phyloP scores from a whole-genome alignment of 2,888 invertebrate genomes.

The Phytoseiulus persimilis region DNA sequence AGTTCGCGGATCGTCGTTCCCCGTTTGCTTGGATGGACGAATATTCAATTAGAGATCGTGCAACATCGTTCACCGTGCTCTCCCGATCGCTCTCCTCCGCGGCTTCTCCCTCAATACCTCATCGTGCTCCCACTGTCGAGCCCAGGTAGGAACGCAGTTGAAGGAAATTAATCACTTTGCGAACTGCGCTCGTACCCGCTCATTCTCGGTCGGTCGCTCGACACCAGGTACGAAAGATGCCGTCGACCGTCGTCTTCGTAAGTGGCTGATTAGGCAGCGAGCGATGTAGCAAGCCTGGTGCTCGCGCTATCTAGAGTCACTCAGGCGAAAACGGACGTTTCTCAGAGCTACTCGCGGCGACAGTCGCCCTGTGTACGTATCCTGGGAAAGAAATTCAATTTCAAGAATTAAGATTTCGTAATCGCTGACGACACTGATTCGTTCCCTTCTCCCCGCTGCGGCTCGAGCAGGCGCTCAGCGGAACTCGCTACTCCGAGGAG shows the following conservation, averaged over 20 bases:
- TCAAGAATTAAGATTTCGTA: neutral
- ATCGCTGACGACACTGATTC: neutral
- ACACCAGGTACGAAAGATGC: slow-evolving; percentile 5
- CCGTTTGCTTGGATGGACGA: neutral
- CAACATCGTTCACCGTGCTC: neutral
- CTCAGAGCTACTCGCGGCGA: neutral
- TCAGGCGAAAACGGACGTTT: neutral
- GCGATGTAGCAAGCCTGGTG: neutral
- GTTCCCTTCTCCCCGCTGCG: neutral
- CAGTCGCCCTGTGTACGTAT: neutral
- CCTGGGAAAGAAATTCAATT: slow-evolving; percentile 1
- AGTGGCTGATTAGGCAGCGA: neutral
- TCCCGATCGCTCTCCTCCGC: neutral
- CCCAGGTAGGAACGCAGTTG: neutral
- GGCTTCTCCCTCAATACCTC: neutral
- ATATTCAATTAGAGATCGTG: neutral
- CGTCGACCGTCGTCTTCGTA: neutral
- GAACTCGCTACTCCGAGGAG: neutral
- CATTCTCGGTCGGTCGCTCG: neutral
- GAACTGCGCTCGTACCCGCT: neutral
- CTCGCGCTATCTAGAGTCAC: neutral
- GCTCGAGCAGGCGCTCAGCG: neutral
- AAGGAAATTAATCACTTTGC: neutral
- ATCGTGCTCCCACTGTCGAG: neutral
- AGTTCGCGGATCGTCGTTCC: neutral